These are phyloP conservation scores for Clostera curtula DNA, from an alignment of 2,888 invertebrate species.

Conservation along the genomic window DNA sequence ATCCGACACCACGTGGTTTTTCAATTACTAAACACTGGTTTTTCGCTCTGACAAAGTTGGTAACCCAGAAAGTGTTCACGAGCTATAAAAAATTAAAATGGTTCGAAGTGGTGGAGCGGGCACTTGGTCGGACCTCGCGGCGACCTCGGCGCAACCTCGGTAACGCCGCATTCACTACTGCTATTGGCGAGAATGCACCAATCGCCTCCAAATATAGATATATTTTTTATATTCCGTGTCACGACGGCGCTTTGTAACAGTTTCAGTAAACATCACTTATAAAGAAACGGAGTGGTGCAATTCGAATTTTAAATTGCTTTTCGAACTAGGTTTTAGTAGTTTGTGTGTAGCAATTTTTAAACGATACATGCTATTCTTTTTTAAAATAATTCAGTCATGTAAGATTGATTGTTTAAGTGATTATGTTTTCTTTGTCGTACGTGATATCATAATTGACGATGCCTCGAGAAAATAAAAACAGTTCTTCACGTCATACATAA, in stretches of 20 bases:
- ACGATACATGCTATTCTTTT: not conserved
- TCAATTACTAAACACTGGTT: no score
- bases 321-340: constrained; percentile 11
- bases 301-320: constrained; percentile 31
- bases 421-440: no score
- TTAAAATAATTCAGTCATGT: no score
- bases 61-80: no score
- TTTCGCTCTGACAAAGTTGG: no score
- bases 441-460: no score
- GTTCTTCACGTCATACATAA: no score
- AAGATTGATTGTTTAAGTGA: no score
- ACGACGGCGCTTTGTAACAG: constrained; percentile 33
- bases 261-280: constrained; percentile 26
- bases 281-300: constrained; percentile 33
- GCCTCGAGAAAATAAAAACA: no score
- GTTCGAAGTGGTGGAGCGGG: constrained; percentile 23
- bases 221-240: constrained; percentile 50
- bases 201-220: constrained; percentile 60
- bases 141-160: constrained; percentile 62
- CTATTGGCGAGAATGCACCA: constrained; percentile 58
- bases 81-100: constrained; percentile 28
- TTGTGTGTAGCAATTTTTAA: not conserved
- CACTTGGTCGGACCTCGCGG: constrained; percentile 36
- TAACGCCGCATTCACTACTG: constrained; percentile 55
- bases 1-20: no score